Percentiles rank a stretch among this genome's conserved stretches.
Evolutionary conservation across 2,797 vertebrate species (phyloP).

Genomic region (Sebastes paucispinis): DNA sequence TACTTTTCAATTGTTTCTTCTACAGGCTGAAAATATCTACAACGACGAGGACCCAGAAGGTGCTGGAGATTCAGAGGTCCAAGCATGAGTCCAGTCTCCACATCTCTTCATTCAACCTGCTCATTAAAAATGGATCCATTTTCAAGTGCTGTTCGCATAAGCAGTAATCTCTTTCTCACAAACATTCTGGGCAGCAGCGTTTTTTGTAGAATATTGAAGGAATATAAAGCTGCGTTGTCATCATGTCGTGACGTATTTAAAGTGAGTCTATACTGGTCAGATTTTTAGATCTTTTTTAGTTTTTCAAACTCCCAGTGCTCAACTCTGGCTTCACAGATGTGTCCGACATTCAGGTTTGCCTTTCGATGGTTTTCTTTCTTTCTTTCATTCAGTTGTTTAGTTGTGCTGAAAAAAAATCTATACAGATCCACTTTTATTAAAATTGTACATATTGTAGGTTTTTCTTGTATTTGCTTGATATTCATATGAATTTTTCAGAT

Average conservation of each 20-base stretch:
- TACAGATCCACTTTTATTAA: conserved; percentile 55
- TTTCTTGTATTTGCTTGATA: conserved; percentile 55
- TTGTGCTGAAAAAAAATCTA: conserved; percentile 48
- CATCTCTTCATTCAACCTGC: conserved; percentile 42
- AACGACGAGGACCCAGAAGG: conserved; percentile 98
- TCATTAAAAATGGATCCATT: conserved; percentile 52
- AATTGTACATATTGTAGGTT: conserved; percentile 74
- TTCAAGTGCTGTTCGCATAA: conserved; percentile 30
- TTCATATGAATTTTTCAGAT: conserved; percentile 50
- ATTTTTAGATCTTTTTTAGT: conserved; percentile 44
- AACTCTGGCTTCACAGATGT: conserved; percentile 27
- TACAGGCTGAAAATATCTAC: conserved; percentile 97
- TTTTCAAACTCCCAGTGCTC: conserved; percentile 31
- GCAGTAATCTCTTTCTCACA: conserved; percentile 42
- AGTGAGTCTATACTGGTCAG: conserved; percentile 32
- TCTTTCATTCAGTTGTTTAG: conserved; percentile 8
- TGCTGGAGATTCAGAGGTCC: conserved; percentile 93
- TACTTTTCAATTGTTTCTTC: neutral
- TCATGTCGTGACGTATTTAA: conserved; percentile 58
- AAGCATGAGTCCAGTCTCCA: conserved; percentile 80
- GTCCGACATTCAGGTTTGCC: conserved; percentile 19
- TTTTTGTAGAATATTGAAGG: conserved; percentile 43
- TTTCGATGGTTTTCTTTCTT: conserved; percentile 34
- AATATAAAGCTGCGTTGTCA: conserved; percentile 32
- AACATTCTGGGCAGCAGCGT: conserved; percentile 41